Conservation (phyloP, 2,888 invertebrate species). For the Sympetrum striolatum region DNA sequence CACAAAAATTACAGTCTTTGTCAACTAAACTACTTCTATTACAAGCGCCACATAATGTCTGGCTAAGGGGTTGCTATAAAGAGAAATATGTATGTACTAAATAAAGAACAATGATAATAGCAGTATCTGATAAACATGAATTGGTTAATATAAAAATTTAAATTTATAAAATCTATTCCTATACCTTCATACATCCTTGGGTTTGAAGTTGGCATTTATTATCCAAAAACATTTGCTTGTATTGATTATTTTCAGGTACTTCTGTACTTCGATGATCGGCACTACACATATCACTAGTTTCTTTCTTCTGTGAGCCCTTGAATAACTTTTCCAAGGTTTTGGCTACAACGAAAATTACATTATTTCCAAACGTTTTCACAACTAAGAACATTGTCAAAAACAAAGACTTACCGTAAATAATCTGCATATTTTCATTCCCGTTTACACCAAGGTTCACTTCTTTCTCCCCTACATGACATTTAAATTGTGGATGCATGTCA, state of each 20-base stretch:
- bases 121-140: background rate
- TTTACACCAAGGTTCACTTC: constrained; percentile 53
- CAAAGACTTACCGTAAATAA: constrained; percentile 55
- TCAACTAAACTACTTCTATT: background rate
- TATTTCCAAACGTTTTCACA: background rate
- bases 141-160: background rate
- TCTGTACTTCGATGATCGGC: background rate
- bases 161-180: too few species aligned
- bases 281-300: background rate
- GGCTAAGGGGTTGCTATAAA: background rate
- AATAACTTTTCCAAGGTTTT: constrained; percentile 14
- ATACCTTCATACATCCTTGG: background rate
- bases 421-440: constrained; percentile 54
- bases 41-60: background rate
- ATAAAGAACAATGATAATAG: too few species aligned
- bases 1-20: background rate
- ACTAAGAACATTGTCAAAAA: background rate
- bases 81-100: too few species aligned
- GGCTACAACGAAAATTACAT: background rate
- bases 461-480: constrained; percentile 54
- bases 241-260: background rate
- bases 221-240: constrained; percentile 18
- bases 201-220: background rate
- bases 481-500: constrained; percentile 54
- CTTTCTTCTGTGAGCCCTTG: background rate